These are phyloP conservation scores for Blastomussa wellsi DNA, from an alignment of 92 coral and sea anemone species.

Conservation along the genomic window DNA sequence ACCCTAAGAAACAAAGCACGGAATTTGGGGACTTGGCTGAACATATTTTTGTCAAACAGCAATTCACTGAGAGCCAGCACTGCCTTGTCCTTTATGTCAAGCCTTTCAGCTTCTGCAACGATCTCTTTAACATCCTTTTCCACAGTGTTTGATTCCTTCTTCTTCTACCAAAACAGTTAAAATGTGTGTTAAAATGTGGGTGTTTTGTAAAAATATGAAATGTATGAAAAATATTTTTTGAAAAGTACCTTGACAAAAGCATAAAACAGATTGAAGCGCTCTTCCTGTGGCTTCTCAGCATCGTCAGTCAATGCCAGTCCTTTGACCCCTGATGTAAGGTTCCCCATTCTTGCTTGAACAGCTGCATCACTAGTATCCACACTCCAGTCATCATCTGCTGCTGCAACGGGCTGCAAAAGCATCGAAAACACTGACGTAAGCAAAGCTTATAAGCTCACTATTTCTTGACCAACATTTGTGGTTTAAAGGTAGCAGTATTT, in stretches of 20 bases:
- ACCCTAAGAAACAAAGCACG: slow-evolving; percentile 88
- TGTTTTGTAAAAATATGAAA: too few relatives aligned
- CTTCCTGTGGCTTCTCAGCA: slow-evolving; percentile 82
- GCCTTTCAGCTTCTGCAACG: slow-evolving; percentile 95
- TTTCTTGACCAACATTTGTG: not conserved
- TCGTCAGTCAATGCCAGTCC: slow-evolving; percentile 91
- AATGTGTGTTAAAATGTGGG: not conserved
- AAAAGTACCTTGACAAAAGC: slow-evolving; percentile 84
- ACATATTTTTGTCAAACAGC: slow-evolving; percentile 84
- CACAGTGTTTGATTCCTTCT: slow-evolving; percentile 64
- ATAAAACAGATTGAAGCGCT: slow-evolving; percentile 91
- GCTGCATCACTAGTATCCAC: slow-evolving; percentile 98
- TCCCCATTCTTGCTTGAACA: slow-evolving; percentile 83
- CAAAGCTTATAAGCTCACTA: not conserved
- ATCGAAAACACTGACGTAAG: not conserved
- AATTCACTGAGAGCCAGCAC: slow-evolving; percentile 93
- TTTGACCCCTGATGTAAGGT: slow-evolving; percentile 83
- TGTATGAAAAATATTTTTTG: too few relatives aligned
- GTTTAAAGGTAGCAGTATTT: too few relatives aligned
- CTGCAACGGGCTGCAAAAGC: slow-evolving; percentile 33
- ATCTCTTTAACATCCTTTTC: slow-evolving; percentile 70
- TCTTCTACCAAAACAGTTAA: slow-evolving; percentile 51
- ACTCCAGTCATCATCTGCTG: slow-evolving; percentile 94
- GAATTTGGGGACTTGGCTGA: slow-evolving; percentile 81
- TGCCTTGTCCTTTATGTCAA: slow-evolving; percentile 95